Percentiles rank a stretch among this genome's conserved stretches.
These are phyloP conservation scores for Melanchra persicariae DNA, from an alignment of 2,888 invertebrate genomes.

Conservation along the genomic window DNA sequence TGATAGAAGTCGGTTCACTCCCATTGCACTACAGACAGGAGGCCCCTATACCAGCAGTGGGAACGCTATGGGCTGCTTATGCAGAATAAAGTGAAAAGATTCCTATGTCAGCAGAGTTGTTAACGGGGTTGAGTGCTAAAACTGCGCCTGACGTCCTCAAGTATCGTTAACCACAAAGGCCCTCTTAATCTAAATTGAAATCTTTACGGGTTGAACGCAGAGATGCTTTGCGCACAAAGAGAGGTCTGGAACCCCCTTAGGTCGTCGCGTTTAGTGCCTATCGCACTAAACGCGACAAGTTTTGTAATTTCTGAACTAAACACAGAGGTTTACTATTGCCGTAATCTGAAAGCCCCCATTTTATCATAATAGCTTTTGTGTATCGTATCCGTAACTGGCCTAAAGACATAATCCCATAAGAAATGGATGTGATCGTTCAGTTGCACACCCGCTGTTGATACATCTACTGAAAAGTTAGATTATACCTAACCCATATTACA, in stretches of 20 bases:
- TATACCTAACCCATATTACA: too few species aligned
- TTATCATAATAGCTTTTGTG: neutral
- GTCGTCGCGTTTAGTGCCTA: too few species aligned
- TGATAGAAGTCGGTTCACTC: too few species aligned
- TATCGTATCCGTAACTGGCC: neutral
- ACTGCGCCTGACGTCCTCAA: constrained; percentile 14
- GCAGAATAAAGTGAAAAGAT: neutral
- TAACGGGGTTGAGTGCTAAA: neutral
- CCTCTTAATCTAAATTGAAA: constrained; percentile 36
- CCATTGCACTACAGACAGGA: neutral
- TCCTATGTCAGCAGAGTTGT: neutral
- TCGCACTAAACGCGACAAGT: too few species aligned
- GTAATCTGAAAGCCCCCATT: neutral
- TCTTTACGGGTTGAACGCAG: constrained; percentile 17
- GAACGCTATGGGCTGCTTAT: neutral
- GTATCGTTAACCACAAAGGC: constrained; percentile 19
- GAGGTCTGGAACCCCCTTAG: neutral
- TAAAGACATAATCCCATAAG: neutral
- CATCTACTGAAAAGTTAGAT: too few species aligned
- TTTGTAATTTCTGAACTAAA: too few species aligned
- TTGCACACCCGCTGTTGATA: neutral
- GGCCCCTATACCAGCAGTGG: neutral
- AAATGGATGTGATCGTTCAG: neutral
- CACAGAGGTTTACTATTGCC: too few species aligned
- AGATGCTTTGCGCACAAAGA: neutral